Evolutionary conservation across 2,113 vertebrate genomes (phyloP).

Genomic region (Mandrillus leucophaeus): DNA sequence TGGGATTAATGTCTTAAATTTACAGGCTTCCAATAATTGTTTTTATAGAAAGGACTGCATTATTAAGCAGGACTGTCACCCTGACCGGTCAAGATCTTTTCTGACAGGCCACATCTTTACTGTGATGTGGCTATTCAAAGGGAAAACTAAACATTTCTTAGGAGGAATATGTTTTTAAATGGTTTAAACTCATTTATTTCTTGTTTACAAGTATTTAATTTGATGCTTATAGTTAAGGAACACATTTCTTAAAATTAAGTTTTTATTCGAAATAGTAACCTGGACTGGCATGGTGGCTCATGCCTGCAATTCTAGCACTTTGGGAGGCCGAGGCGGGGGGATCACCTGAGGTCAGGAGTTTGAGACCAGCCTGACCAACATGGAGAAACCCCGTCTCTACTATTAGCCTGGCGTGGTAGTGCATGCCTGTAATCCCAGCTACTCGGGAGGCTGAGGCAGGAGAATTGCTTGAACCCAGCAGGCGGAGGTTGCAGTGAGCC

Average conservation of each 20-base stretch:
- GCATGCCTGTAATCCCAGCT: too few relatives aligned
- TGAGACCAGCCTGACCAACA: too few relatives aligned
- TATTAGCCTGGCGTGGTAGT: too few relatives aligned
- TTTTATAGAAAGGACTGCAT: neutral
- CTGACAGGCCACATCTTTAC: neutral
- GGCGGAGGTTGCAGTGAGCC: too few relatives aligned
- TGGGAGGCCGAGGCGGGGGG: too few relatives aligned
- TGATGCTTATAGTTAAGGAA: neutral
- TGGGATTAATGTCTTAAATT: neutral
- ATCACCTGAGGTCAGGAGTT: too few relatives aligned
- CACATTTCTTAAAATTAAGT: neutral
- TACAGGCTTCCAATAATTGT: neutral
- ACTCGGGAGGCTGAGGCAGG: too few relatives aligned
- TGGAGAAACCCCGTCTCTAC: too few relatives aligned
- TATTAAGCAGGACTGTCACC: neutral
- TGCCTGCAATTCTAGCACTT: too few relatives aligned
- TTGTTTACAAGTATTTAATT: neutral
- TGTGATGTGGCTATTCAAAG: neutral
- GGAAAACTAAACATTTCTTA: neutral
- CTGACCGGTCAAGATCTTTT: neutral
- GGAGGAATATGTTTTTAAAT: neutral
- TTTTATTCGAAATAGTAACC: neutral
- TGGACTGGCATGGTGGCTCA: rapidly evolving
- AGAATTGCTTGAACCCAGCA: too few relatives aligned
- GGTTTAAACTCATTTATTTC: neutral